Percentiles rank a stretch among this genome's conserved stretches.
These are phyloP conservation scores for Morpho deidamia DNA, from an alignment of 2,888 invertebrate genomes.

Conservation along the genomic window DNA sequence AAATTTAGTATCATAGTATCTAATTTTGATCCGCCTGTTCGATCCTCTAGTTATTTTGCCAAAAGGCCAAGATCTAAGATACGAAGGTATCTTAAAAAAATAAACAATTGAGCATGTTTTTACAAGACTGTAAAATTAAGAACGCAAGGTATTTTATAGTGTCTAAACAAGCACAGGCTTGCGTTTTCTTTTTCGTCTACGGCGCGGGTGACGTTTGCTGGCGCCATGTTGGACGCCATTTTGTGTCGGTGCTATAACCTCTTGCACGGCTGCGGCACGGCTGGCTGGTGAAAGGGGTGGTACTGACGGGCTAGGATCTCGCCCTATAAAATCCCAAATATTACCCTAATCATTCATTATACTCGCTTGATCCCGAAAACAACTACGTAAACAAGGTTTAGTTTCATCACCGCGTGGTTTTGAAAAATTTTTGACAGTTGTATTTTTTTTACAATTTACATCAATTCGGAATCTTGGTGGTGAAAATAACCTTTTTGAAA, in stretches of 20 bases:
- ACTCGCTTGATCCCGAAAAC: conserved; percentile 25
- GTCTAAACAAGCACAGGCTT: conserved; percentile 63
- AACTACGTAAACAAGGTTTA: conserved; percentile 17
- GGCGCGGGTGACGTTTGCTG: conserved; percentile 46
- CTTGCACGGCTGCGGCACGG: conserved; percentile 60
- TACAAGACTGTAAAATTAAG: conserved; percentile 24
- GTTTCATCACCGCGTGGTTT: conserved; percentile 18
- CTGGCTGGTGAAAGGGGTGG: conserved; percentile 70
- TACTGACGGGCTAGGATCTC: conserved; percentile 69
- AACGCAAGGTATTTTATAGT: conserved; percentile 14
- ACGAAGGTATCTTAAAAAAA: conserved; percentile 23
- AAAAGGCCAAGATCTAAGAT: conserved; percentile 25
- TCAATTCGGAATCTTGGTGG: conserved; percentile 15
- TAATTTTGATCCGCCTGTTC: conserved; percentile 42
- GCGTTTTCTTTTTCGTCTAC: conserved; percentile 58
- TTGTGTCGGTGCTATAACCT: conserved; percentile 67
- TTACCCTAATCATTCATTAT: conserved; percentile 67
- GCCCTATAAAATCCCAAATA: conserved; percentile 66
- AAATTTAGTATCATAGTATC: conserved; percentile 31
- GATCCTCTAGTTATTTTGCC: conserved; percentile 25
- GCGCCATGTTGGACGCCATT: conserved; percentile 29
- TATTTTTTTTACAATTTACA: not conserved
- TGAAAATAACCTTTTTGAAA: conserved; percentile 18
- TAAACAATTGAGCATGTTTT: conserved; percentile 43
- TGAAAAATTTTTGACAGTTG: not conserved